Conservation (phyloP, 2,113 vertebrate genomes). For the Podilymbus podiceps region DNA sequence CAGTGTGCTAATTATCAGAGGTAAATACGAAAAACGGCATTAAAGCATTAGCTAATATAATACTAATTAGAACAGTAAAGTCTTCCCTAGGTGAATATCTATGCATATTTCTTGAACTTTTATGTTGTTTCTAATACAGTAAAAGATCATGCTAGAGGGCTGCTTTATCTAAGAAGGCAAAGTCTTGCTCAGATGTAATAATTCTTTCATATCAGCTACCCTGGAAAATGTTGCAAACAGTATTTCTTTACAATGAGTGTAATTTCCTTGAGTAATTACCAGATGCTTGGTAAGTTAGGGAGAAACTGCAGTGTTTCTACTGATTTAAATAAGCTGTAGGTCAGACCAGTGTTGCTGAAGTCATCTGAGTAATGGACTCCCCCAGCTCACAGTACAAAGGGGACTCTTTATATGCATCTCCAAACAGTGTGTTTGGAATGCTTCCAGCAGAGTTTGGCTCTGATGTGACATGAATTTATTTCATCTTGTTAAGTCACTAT, state of each 20-base stretch:
- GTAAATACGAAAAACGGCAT: background rate
- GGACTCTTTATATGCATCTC: background rate
- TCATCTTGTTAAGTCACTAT: slow-evolving; percentile 8
- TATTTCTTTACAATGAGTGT: background rate
- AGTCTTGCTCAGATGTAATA: background rate
- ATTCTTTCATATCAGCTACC: background rate
- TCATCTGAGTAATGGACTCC: background rate
- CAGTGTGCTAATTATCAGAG: background rate
- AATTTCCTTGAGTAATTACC: background rate
- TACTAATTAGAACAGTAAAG: background rate
- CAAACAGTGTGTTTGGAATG: background rate
- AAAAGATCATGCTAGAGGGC: background rate
- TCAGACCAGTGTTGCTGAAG: background rate
- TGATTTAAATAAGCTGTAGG: background rate
- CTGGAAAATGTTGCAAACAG: background rate
- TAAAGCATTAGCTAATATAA: background rate
- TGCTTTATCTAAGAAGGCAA: background rate
- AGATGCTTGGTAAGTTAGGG: background rate
- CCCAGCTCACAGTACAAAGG: background rate
- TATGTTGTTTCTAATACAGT: background rate
- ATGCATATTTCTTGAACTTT: background rate
- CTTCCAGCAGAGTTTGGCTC: slow-evolving; percentile 3
- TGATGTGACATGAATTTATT: slow-evolving; percentile 5
- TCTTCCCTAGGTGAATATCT: background rate
- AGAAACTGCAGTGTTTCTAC: background rate